Evolutionary conservation across 53 echinoderm and acorn worm genomes (phyloP).

Genomic region (Apostichopus leukothele): DNA sequence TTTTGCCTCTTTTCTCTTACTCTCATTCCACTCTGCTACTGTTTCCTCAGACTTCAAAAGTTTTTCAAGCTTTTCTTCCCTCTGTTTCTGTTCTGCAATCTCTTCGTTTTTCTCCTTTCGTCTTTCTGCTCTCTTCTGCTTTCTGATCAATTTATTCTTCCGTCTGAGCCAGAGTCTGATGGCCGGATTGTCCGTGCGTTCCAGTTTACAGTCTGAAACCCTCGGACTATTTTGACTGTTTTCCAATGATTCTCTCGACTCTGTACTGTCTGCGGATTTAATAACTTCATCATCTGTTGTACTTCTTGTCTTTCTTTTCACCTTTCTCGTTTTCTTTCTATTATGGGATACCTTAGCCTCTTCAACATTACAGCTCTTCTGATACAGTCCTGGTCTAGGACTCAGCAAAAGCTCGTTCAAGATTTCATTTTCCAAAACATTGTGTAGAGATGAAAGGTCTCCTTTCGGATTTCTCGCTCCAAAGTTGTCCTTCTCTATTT

Average conservation of each 20-base stretch:
- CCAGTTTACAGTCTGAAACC: conserved; percentile 63
- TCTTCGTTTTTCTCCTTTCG: conserved; percentile 53
- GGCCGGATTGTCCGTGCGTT: conserved; percentile 62
- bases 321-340: conserved; percentile 21
- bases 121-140: conserved; percentile 51
- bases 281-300: background rate
- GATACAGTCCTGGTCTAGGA: conserved; percentile 59
- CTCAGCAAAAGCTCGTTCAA: conserved; percentile 64
- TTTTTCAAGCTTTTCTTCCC: conserved; percentile 37
- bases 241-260: background rate
- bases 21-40: conserved; percentile 45
- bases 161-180: conserved; percentile 65
- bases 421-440: conserved; percentile 60
- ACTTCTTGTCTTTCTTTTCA: background rate
- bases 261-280: conserved; percentile 16
- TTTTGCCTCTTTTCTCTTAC: conserved; percentile 39
- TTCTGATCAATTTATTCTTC: conserved; percentile 71
- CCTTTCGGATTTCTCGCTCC: background rate
- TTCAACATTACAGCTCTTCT: background rate
- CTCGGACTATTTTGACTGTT: background rate
- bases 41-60: conserved; percentile 44
- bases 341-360: background rate
- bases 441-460: conserved; percentile 23
- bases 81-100: conserved; percentile 24
- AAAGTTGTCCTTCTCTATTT: background rate